Percentiles rank a stretch among this genome's conserved stretches.
Evolutionary conservation across 1,140 invertebrate species (phyloP).

Genomic region (Metopolophium dirhodum): DNA sequence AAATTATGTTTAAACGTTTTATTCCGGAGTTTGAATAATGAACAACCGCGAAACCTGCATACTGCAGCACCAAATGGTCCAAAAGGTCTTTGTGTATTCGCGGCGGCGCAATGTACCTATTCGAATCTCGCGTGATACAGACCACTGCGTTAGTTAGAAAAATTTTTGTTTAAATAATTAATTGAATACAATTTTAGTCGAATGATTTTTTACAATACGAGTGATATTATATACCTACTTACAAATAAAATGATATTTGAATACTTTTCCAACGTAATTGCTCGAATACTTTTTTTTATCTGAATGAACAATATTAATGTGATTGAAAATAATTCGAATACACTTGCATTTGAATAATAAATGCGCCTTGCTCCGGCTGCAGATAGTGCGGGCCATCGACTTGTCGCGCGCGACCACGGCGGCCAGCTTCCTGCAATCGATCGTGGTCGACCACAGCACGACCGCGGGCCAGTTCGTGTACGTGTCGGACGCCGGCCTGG

Average conservation of each 20-base stretch:
- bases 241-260: background rate
- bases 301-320: background rate
- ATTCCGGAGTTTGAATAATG: background rate
- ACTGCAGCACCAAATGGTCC: background rate
- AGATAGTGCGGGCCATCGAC: slow-evolving; percentile 28
- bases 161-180: background rate
- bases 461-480: slow-evolving; percentile 20
- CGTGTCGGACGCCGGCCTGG: slow-evolving; percentile 14
- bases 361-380: no score
- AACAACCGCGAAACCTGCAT: background rate
- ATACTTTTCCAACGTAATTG: background rate
- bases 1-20: background rate
- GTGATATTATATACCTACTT: background rate
- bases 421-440: slow-evolving; percentile 30
- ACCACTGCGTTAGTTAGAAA: background rate
- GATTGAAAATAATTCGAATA: background rate
- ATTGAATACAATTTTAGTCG: background rate
- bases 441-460: slow-evolving; percentile 18
- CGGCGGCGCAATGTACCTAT: background rate
- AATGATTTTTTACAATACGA: background rate
- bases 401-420: background rate
- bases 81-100: background rate
- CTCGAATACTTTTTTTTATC: background rate
- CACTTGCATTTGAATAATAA: no score
- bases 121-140: background rate